A percentile compares a stretch with the other conserved stretches of the same genome.
These are phyloP conservation scores for Noturus placidus DNA, from an alignment of 2,113 vertebrate species.

Conservation along the genomic window DNA sequence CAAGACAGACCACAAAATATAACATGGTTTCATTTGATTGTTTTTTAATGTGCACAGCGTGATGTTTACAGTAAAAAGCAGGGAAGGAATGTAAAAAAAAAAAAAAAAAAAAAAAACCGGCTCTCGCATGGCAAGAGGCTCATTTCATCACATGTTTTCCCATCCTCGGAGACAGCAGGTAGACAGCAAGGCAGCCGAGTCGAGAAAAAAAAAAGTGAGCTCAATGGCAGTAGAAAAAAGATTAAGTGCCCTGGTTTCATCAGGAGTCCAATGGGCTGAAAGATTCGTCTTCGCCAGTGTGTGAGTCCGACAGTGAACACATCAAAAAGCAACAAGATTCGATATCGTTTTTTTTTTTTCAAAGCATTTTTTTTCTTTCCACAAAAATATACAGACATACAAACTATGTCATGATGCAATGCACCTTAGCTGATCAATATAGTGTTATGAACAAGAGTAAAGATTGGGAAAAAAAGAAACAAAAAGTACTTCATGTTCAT, in stretches of 20 bases:
- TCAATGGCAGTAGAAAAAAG: conserved; percentile 52
- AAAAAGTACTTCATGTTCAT: conserved; percentile 64
- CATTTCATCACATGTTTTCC: conserved; percentile 56
- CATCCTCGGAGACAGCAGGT: conserved; percentile 64
- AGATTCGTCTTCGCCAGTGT: conserved; percentile 55
- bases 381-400: conserved; percentile 17
- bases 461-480: neutral
- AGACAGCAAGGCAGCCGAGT: conserved; percentile 59
- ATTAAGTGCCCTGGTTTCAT: conserved; percentile 10
- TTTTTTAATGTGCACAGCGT: conserved; percentile 77
- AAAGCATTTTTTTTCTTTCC: neutral
- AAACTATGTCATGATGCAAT: conserved; percentile 5
- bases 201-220: conserved; percentile 37
- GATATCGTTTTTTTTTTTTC: neutral
- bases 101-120: conserved; percentile 58
- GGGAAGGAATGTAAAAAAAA: conserved; percentile 61
- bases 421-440: neutral
- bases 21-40: conserved; percentile 64
- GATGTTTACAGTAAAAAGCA: conserved; percentile 73
- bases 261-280: conserved; percentile 40
- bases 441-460: conserved; percentile 11
- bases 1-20: conserved; percentile 39
- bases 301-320: conserved; percentile 57
- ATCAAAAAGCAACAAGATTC: conserved; percentile 34
- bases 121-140: conserved; percentile 56